These are phyloP conservation scores for Drosophila pruinosa DNA, from an alignment of 1,140 invertebrate species.

Conservation along the genomic window DNA sequence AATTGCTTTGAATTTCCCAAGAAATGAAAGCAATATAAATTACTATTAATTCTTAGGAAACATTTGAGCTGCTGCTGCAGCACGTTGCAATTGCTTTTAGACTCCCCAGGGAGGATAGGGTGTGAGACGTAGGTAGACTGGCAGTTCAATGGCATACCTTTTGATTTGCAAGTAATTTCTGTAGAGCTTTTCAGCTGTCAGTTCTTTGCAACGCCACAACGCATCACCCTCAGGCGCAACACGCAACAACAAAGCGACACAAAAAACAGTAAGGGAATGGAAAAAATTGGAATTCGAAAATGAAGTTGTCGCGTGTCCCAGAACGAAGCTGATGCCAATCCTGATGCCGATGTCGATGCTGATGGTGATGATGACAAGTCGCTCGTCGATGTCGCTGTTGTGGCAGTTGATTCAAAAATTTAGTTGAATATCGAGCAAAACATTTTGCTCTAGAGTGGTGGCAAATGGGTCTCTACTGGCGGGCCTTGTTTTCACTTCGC, in stretches of 20 bases:
- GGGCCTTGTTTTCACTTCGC: slow-evolving; percentile 28
- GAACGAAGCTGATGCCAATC: slow-evolving; percentile 5
- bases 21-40: slow-evolving; percentile 1
- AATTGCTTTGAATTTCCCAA: not conserved
- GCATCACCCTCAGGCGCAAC: not conserved
- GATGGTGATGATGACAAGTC: slow-evolving; percentile 52
- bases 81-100: slow-evolving; percentile 14
- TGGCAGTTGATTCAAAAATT: slow-evolving; percentile 53
- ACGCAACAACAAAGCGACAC: slow-evolving; percentile 3
- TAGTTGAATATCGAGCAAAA: slow-evolving; percentile 54
- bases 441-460: slow-evolving; percentile 49
- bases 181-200: slow-evolving; percentile 53
- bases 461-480: slow-evolving; percentile 18
- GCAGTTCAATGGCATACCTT: slow-evolving; percentile 50
- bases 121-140: not conserved
- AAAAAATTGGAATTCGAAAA: slow-evolving; percentile 42
- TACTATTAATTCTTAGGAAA: not conserved
- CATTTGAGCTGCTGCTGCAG: not conserved
- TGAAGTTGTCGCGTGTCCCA: slow-evolving; percentile 65
- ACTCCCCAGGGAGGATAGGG: not conserved
- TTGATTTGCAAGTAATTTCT: slow-evolving; percentile 25
- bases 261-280: slow-evolving; percentile 2
- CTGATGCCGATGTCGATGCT: not conserved
- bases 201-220: slow-evolving; percentile 9
- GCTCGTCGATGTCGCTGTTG: slow-evolving; percentile 25